Evolutionary conservation across 2,797 vertebrate species (phyloP).

Genomic region (Pangasius mekongensis): DNA sequence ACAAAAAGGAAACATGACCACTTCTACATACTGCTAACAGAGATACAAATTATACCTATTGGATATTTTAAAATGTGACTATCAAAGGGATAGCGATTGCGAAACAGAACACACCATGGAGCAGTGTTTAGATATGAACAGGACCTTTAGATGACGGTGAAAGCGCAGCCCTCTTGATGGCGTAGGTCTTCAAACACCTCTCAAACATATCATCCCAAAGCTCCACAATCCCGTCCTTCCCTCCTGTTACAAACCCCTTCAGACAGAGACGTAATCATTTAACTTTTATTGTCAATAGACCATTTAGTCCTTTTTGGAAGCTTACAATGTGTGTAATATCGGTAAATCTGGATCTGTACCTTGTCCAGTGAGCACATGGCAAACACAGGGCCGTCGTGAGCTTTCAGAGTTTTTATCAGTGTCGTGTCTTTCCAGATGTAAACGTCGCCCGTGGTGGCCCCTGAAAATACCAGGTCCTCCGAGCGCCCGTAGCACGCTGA

Average conservation of each 20-base stretch:
- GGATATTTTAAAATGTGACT: neutral
- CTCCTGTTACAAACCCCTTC: constrained; percentile 94
- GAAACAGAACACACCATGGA: neutral
- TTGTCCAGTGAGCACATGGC: constrained; percentile 96
- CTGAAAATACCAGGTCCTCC: constrained; percentile 92
- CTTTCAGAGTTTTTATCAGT: constrained; percentile 91
- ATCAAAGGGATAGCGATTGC: neutral
- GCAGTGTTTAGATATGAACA: neutral
- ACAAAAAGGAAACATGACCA: neutral
- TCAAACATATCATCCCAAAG: constrained; percentile 99
- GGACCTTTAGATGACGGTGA: constrained; percentile 93
- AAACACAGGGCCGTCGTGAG: constrained; percentile 94
- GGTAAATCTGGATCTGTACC: constrained; percentile 69
- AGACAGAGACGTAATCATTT: neutral
- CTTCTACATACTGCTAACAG: neutral
- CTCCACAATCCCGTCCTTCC: constrained; percentile 93
- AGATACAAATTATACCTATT: neutral
- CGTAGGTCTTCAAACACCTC: constrained; percentile 94
- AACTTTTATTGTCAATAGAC: neutral
- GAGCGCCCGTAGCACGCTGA: constrained; percentile 87
- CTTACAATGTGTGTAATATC: neutral
- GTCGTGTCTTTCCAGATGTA: constrained; percentile 93
- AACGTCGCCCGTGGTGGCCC: constrained; percentile 92
- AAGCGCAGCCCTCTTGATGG: constrained; percentile 90
- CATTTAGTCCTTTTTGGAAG: neutral